Conservation (phyloP, 2,888 invertebrate species). For the Allolobophora icterica region DNA sequence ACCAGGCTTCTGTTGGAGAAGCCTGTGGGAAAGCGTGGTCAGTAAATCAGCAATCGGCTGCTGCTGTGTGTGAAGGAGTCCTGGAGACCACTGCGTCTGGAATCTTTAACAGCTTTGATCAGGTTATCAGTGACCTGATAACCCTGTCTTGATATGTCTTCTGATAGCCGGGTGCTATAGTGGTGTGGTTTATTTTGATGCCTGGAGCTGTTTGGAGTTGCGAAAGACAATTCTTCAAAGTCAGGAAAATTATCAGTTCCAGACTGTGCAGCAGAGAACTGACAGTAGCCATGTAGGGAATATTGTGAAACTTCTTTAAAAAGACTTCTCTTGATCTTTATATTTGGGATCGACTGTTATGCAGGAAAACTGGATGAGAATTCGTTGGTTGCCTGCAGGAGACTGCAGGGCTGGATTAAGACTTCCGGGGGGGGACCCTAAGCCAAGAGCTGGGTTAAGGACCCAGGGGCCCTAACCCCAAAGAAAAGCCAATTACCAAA, state of each 20-base stretch:
- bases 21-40: not conserved
- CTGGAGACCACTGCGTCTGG: not conserved
- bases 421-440: no score
- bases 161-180: not conserved
- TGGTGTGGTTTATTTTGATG: slow-evolving; percentile 11
- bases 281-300: not conserved
- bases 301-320: not conserved
- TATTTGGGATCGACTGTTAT: not conserved
- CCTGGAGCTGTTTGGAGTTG: slow-evolving; percentile 4
- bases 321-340: not conserved
- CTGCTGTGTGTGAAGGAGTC: not conserved
- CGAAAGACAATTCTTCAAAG: not conserved
- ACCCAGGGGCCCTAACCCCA: no score
- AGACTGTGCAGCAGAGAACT: not conserved
- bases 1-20: not conserved
- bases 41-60: not conserved
- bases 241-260: not conserved
- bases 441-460: no score
- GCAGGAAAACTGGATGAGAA: not conserved
- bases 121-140: slow-evolving; percentile 17
- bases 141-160: slow-evolving; percentile 17
- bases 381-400: not conserved
- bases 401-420: no score
- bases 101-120: slow-evolving; percentile 11
- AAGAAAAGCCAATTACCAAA: no score